Evolutionary conservation across 92 coral and sea anemone species (phyloP), one percentile per base, ranked within the genome.

Genomic region (Hydrozoanthus gracilis): DNA sequence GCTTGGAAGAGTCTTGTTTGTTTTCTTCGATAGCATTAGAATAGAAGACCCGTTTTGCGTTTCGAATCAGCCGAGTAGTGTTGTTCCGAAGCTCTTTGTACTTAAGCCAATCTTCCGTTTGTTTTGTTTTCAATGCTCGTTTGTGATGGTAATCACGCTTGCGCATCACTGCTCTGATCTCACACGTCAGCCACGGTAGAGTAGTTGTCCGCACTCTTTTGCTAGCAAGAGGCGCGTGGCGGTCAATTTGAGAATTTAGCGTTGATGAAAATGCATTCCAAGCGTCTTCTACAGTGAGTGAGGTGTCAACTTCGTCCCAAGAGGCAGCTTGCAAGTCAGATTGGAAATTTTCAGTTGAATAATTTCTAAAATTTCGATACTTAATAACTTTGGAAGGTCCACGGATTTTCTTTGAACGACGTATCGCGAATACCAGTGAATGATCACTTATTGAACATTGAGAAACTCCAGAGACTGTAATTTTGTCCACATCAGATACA

Each of bases 21-120:
- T 86, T 86, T 50, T 86, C 84, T 49, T 86, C 71, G 51, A 86
- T 86, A 20, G 47, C 58, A 6, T 77, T 86, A 3, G 84, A 66
- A 73, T 86, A 77, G 74, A 58, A 86, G 48, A 77, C 84, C 3
- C 77, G 85, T 74, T 86, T 86, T 12, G 89, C 44, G 69, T 76
- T 51, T 86, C 84, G 77, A 76, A 86, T 86, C 66, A 86, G 84
- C 44, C 49, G 58, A 15, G 89, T 86, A 55, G 89, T 76, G 39
- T 86, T 86, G 66, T 86, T 86, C 12, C 84, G 89, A 13, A 86
- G 67, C 35, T 86, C 74, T 76, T 73, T 86, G 71, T 86, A 86
- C 16, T n/a, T 86, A 6, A 55, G 39, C 88, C 88, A 86, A n/a
- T 86, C 89, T 20, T 76, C 77, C 8, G 66, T 39, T 14, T 14